Evolutionary conservation across 2,113 vertebrate genomes (phyloP), one percentile per base, ranked within the genome.

Genomic region (Cavia porcellus): DNA sequence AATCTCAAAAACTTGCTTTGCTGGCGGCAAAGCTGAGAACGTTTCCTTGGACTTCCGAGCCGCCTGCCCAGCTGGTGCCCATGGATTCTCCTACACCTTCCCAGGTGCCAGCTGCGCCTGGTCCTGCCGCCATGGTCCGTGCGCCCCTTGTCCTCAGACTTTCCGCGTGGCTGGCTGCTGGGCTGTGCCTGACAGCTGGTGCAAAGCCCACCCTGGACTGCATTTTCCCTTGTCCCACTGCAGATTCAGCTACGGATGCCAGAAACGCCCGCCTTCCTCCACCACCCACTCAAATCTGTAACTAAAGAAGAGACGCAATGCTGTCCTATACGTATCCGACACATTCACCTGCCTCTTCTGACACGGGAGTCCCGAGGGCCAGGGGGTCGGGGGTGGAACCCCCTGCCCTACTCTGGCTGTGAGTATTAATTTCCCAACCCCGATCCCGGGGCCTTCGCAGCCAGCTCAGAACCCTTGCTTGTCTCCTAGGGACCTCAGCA

Each of bases 121-220:
- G 59, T 75, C 96, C 32, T 81, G 0, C 72, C 42, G 5, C 68
- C 17, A 47, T 90, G 17, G 3, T 15, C 72, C 81, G 38, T 91
- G 59, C 42, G 35, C 8, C 75, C 45, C 75, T 45, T 30, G 0
- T 47, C 74, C 62, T 38, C 17, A 0, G 59, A 47, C 61, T 68
- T 62, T 22, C 79, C 59, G 92, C 95, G 92, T 59, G 57, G 79
- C 86, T 83, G 93, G 86, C 95, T 89, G 62, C 93, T 87, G 86
- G 70, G 77, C 84, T 15, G 82, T 32, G 79, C 95, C 30, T 95
- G 90, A 74, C 84, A 19, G 91, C 96, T 57, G 87, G 7, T 50
- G 64, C 87, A 75, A 86, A 61, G 82, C 85, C 38, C 1, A 15
- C 66, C 88, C 92, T n/a, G 30, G 38, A 35, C 12, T 32, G 25